phyloP scores from a whole-genome alignment of 2,113 vertebrate species.

The Diphyllodes magnificus region DNA sequence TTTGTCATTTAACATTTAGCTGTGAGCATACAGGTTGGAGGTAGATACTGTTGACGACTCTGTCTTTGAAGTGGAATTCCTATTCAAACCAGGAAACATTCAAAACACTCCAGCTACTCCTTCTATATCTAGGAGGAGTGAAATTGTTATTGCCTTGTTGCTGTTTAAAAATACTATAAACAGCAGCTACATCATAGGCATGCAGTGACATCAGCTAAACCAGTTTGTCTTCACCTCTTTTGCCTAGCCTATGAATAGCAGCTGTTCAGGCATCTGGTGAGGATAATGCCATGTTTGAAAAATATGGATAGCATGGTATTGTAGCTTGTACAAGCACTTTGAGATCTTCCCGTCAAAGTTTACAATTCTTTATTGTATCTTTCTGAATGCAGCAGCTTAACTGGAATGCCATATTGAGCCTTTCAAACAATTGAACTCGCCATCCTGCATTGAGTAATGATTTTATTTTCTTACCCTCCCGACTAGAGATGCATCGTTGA shows the following conservation, averaged over 20 bases:
- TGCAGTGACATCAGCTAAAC: neutral
- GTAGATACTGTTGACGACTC: neutral
- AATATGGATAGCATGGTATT: neutral
- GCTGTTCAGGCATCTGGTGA: neutral
- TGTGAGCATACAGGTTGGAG: neutral
- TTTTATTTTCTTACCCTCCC: neutral
- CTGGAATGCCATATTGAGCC: neutral
- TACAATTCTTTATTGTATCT: neutral
- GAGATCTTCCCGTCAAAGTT: neutral
- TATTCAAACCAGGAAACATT: neutral
- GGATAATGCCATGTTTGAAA: neutral
- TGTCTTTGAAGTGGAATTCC: neutral
- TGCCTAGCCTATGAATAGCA: neutral
- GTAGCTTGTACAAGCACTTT: neutral
- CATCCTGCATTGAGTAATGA: neutral
- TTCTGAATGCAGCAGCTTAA: neutral
- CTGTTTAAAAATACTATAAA: neutral
- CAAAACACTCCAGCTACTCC: neutral
- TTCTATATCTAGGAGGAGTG: accelerated
- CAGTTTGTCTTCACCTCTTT: neutral
- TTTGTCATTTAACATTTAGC: neutral
- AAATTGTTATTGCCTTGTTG: neutral
- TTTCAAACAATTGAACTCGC: neutral
- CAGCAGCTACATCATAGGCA: neutral
- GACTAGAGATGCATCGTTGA: conserved; percentile 91